phyloP scores from a whole-genome alignment of 2,113 vertebrate species.

The Oncorhynchus tshawytscha region DNA sequence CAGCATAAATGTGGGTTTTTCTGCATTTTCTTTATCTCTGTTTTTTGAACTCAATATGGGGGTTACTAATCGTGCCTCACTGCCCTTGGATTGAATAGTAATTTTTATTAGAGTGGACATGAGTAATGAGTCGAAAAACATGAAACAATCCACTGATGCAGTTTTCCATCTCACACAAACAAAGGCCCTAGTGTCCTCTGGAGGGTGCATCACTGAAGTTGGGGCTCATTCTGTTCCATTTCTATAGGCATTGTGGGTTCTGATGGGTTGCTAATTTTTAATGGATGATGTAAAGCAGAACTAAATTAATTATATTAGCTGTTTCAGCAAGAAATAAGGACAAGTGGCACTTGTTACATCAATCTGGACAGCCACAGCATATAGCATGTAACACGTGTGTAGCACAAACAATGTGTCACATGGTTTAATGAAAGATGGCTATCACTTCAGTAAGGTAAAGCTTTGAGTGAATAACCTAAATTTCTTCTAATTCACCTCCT shows the following conservation, averaged over 20 bases:
- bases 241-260: slow-evolving; percentile 55
- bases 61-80: slow-evolving; percentile 22
- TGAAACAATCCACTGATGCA: slow-evolving; percentile 47
- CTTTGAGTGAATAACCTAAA: neutral
- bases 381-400: too few relatives aligned
- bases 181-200: slow-evolving; percentile 64
- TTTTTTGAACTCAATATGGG: slow-evolving; percentile 32
- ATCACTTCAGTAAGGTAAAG: too few relatives aligned
- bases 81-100: slow-evolving; percentile 42
- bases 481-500: neutral
- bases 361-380: too few relatives aligned
- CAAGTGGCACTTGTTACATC: too few relatives aligned
- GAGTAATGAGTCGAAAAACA: slow-evolving; percentile 64
- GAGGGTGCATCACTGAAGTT: slow-evolving; percentile 25
- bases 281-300: slow-evolving; percentile 35
- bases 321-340: too few relatives aligned
- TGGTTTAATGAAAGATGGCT: too few relatives aligned
- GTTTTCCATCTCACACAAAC: slow-evolving; percentile 47
- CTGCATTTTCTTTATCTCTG: slow-evolving; percentile 30
- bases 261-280: slow-evolving; percentile 54
- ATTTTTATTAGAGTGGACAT: slow-evolving; percentile 64
- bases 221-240: slow-evolving; percentile 32
- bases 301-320: neutral
- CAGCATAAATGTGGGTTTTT: neutral
- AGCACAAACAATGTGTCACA: too few relatives aligned